Evolutionary conservation across 2,113 vertebrate species (phyloP).

Genomic region (Callocephalon fimbriatum): DNA sequence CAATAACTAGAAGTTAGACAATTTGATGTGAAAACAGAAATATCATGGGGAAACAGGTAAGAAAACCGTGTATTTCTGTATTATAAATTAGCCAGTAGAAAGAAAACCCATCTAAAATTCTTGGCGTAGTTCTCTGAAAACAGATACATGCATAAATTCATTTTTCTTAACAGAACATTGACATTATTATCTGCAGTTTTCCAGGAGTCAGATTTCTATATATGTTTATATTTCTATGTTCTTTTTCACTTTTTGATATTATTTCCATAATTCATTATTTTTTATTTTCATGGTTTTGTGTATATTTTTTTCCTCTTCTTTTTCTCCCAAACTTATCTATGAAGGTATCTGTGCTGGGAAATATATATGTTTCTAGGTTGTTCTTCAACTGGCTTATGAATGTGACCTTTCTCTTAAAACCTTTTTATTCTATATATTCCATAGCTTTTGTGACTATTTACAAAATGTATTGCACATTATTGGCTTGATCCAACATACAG

Average conservation of each 20-base stretch:
- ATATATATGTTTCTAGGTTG: not conserved
- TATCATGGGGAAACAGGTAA: slow-evolving; percentile 25
- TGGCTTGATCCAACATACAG: not conserved
- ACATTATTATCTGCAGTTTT: not conserved
- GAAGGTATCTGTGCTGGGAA: not conserved
- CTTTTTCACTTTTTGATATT: not conserved
- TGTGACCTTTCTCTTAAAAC: slow-evolving; percentile 41
- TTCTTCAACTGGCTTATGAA: slow-evolving; percentile 23
- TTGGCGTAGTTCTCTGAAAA: not conserved
- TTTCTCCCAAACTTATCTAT: not conserved
- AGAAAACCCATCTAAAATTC: slow-evolving; percentile 12
- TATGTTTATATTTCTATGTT: not conserved
- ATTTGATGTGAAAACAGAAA: slow-evolving; percentile 11
- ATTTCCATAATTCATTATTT: not conserved
- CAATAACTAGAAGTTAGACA: not conserved
- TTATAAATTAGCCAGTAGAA: slow-evolving; percentile 13
- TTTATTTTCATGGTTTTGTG: not conserved
- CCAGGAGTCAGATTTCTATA: not conserved
- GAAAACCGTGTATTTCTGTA: slow-evolving; percentile 24
- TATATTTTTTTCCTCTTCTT: not conserved
- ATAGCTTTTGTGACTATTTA: slow-evolving; percentile 42
- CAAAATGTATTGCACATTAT: slow-evolving; percentile 43
- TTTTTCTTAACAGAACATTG: not conserved
- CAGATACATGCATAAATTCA: not conserved
- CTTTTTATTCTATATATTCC: slow-evolving; percentile 1